A percentile compares a stretch with the other conserved stretches of the same genome.
phyloP scores from a whole-genome alignment of 2,113 vertebrate genomes.

The Mus pahari region DNA sequence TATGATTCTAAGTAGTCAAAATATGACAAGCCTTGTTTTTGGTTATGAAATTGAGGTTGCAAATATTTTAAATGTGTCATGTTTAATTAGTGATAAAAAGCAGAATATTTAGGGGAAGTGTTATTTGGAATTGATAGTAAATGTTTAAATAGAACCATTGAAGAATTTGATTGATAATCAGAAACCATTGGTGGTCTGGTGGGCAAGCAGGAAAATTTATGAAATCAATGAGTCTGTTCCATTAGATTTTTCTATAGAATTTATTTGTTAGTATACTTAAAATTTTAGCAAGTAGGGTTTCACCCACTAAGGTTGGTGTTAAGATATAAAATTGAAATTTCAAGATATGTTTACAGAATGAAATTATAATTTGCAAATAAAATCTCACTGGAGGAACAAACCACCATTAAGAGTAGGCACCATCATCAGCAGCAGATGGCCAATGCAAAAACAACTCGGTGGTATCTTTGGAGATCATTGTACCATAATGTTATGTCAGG shows the following conservation, averaged over 20 bases:
- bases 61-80: neutral
- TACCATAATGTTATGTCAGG: neutral
- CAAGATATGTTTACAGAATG: neutral
- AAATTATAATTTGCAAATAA: slow-evolving; percentile 11
- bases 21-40: slow-evolving; percentile 38
- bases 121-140: neutral
- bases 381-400: neutral
- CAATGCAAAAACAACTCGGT: neutral
- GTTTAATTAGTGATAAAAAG: slow-evolving; percentile 49
- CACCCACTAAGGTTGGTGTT: neutral
- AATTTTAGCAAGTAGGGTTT: slow-evolving; percentile 17
- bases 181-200: neutral
- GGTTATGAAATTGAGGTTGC: neutral
- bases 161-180: slow-evolving; percentile 7
- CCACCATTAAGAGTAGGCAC: neutral
- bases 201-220: slow-evolving; percentile 31
- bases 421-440: neutral
- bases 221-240: neutral
- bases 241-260: slow-evolving; percentile 27
- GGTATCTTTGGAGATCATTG: neutral
- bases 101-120: neutral
- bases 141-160: neutral
- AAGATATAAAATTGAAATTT: neutral
- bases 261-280: neutral
- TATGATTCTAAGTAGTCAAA: slow-evolving; percentile 55